Evolutionary conservation across 2,797 vertebrate genomes (phyloP), one percentile per base, ranked within the genome.

Genomic region (Novumbra hubbsi): DNA sequence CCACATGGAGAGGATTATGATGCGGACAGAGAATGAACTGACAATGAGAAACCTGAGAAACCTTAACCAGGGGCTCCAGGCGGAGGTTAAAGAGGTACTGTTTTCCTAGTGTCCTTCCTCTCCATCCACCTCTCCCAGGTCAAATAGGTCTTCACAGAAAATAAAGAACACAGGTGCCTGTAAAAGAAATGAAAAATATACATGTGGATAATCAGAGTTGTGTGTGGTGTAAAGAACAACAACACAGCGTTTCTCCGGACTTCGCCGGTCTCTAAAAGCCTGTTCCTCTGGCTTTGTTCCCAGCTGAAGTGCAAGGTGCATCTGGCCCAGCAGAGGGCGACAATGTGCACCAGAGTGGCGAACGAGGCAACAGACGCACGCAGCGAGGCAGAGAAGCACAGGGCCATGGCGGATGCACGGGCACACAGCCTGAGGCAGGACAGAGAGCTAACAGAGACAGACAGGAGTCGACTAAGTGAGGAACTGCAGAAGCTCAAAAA

Each of bases 21-120:
- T 95, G 93, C 90, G 93, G 79, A 92, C 92, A 0, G 94, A 95
- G 88, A 95, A 72, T 27, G 94, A 95, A 70, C 85, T 94, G 68
- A 93, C 91, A 77, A 94, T 95, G 93, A 93, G 93, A 86, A 94
- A 91, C 85, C 90, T 95, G 28, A 85, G 94, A 73, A 93, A 89
- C 84, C 81, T 94, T 76, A 95, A 95, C 88, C 93, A 93, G 86
- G 93, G 94, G 67, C 90, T 94, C 70, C 94, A 92, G 86, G 83
- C 81, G 5, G 85, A 94, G 28, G 81, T 94, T 77, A 95, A 94
- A 88, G 94, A 94, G 92, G 94, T 95, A 84, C 27, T 27, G 34
- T 69, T n/a, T n/a, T 15, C 27, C 45, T 69, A 8, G 9, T 45
- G 41, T 34, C 11, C 5, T 50, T 50, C 68, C 15, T 30, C 27